Conservation (phyloP, 2,113 vertebrate genomes). For the Empidonax traillii region DNA sequence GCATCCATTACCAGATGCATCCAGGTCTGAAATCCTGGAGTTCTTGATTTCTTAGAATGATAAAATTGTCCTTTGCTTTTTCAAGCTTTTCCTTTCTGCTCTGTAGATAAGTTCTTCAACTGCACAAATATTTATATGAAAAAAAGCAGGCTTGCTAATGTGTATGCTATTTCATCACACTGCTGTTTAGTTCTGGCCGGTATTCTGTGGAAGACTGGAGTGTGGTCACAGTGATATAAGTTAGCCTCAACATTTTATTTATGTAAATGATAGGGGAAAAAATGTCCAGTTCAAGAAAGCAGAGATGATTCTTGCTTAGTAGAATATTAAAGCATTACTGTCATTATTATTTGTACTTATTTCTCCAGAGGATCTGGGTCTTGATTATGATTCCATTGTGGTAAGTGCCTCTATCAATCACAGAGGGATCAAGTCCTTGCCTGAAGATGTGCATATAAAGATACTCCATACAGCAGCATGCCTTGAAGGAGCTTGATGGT, state of each 20-base stretch:
- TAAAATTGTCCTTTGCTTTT: not conserved
- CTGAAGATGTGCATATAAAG: slow-evolving; percentile 33
- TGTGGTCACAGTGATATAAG: not conserved
- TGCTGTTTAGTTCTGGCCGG: not conserved
- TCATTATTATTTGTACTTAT: slow-evolving; percentile 20
- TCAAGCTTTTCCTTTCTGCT: not conserved
- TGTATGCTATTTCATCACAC: not conserved
- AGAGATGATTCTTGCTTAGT: not conserved
- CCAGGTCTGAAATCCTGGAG: not conserved
- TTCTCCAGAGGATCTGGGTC: slow-evolving; percentile 19
- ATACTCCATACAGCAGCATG: not conserved
- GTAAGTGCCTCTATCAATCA: slow-evolving; percentile 46
- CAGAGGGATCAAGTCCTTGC: slow-evolving; percentile 25
- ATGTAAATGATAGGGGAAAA: not conserved
- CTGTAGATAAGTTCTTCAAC: not conserved
- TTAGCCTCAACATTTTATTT: not conserved
- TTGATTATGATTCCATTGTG: slow-evolving; percentile 14
- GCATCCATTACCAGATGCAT: not conserved
- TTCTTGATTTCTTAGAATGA: not conserved
- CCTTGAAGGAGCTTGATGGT: not conserved
- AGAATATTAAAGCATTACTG: not conserved
- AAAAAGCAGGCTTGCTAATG: not conserved
- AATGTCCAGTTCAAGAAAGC: not conserved
- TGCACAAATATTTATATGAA: not conserved
- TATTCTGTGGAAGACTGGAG: not conserved